phyloP scores from a whole-genome alignment of 2,888 invertebrate genomes.

The Margaritifera margaritifera region DNA sequence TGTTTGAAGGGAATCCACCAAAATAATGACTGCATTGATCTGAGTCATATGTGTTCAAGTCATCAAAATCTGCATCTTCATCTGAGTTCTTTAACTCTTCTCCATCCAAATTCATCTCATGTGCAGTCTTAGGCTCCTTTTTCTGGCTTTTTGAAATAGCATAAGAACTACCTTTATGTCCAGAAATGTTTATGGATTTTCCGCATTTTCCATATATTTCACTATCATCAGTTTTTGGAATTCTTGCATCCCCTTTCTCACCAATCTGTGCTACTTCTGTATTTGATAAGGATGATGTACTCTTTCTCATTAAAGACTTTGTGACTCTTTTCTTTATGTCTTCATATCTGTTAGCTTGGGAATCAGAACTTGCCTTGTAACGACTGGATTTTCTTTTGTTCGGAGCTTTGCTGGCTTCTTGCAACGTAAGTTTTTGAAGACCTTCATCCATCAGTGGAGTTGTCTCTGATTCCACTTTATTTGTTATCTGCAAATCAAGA shows the following conservation, averaged over 20 bases:
- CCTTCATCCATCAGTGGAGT: conserved; percentile 46
- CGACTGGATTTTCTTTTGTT: conserved; percentile 22
- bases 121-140: neutral
- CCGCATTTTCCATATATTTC: neutral
- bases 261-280: neutral
- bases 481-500: neutral
- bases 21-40: too few species aligned
- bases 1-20: too few species aligned
- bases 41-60: neutral
- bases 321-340: conserved; percentile 4
- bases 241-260: neutral
- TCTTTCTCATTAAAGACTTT: neutral
- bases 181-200: neutral
- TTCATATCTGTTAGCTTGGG: neutral
- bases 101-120: neutral
- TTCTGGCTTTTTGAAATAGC: neutral
- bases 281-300: neutral
- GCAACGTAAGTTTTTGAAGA: conserved; percentile 21
- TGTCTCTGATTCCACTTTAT: conserved; percentile 13
- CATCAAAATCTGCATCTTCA: conserved; percentile 1
- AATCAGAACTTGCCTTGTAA: neutral
- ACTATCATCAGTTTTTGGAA: neutral
- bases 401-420: conserved; percentile 36
- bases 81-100: neutral
- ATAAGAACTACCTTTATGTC: too few species aligned